A percentile compares a stretch with the other conserved stretches of the same genome.
Evolutionary conservation across 2,113 vertebrate species (phyloP).

Genomic region (Thymallus thymallus): DNA sequence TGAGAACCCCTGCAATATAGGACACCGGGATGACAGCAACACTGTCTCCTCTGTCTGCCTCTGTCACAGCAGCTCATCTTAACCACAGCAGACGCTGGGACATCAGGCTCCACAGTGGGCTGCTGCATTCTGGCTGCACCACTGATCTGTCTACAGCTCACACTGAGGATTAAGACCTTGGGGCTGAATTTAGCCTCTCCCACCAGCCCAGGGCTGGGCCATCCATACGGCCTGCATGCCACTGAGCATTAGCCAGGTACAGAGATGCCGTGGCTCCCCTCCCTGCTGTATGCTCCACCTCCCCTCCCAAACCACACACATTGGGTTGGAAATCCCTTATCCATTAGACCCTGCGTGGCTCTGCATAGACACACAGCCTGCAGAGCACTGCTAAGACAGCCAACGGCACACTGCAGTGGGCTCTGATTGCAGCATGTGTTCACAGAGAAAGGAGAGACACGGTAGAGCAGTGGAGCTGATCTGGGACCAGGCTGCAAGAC

Average conservation of each 20-base stretch:
- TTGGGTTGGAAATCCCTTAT: background rate
- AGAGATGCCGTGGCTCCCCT: background rate
- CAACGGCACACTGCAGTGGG: background rate
- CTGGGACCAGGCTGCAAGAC: slow-evolving; percentile 3
- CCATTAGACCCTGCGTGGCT: background rate
- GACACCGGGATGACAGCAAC: too few relatives aligned
- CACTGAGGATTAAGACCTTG: slow-evolving; percentile 53
- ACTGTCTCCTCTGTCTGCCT: slow-evolving; percentile 10
- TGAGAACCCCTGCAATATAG: too few relatives aligned
- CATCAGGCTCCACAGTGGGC: slow-evolving; percentile 46
- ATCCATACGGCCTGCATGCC: slow-evolving; percentile 35
- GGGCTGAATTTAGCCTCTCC: slow-evolving; percentile 50
- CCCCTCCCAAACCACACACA: background rate
- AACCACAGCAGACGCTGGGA: background rate
- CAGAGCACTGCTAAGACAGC: background rate
- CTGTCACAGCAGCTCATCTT: slow-evolving; percentile 65
- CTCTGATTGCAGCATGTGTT: slow-evolving; percentile 18
- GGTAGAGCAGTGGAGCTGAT: slow-evolving; percentile 27
- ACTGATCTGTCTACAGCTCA: slow-evolving; percentile 47
- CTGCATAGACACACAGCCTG: background rate
- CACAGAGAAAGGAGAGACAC: slow-evolving; percentile 26
- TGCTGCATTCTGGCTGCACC: slow-evolving; percentile 47
- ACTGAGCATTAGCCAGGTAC: slow-evolving; percentile 10
- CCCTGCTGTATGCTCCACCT: too few relatives aligned
- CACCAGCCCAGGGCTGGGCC: slow-evolving; percentile 43